phyloP scores from a whole-genome alignment of 2,113 vertebrate genomes.

The Myrmecobius fasciatus region DNA sequence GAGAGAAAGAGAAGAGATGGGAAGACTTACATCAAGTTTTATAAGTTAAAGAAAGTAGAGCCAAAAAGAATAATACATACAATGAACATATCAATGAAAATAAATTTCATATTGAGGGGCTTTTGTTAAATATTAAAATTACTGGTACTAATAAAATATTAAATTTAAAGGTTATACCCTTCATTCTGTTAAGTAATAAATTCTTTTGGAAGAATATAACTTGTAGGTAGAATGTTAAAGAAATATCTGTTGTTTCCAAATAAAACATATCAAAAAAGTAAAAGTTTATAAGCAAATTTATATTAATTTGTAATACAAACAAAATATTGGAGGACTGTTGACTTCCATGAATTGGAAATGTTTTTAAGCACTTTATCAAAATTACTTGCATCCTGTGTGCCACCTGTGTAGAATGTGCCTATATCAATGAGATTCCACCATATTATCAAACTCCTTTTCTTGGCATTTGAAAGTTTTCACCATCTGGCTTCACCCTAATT shows the following conservation, averaged over 20 bases:
- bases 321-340: not conserved
- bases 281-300: not conserved
- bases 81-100: not conserved
- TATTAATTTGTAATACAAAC: not conserved
- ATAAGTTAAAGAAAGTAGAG: not conserved
- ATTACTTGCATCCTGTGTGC: not conserved
- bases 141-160: not conserved
- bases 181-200: not conserved
- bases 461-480: too few relatives aligned
- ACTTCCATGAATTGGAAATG: not conserved
- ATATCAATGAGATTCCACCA: too few relatives aligned
- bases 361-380: not conserved
- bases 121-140: not conserved
- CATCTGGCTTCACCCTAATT: too few relatives aligned
- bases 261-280: not conserved
- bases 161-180: not conserved
- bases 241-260: not conserved
- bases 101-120: not conserved
- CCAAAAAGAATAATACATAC: not conserved
- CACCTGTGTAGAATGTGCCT: not conserved
- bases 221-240: not conserved
- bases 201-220: not conserved
- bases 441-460: too few relatives aligned
- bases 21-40: not conserved
- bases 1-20: not conserved